These are phyloP conservation scores for Acrocephalus kingi DNA, from an alignment of 2,113 vertebrate species.

Conservation along the genomic window DNA sequence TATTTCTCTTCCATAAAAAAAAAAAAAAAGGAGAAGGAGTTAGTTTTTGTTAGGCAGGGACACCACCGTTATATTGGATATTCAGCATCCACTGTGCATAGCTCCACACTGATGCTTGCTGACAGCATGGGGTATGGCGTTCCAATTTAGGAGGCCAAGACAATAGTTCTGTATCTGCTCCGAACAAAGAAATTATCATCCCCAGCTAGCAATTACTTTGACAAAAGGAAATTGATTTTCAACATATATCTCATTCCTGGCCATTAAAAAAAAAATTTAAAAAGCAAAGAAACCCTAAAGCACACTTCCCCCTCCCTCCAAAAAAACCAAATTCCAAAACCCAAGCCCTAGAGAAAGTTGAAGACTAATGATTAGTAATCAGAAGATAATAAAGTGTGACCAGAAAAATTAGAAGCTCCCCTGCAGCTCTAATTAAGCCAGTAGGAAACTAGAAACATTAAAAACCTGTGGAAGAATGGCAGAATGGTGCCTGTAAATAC, in stretches of 20 bases:
- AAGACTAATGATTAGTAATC: slow-evolving; percentile 29
- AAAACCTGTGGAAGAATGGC: not conserved
- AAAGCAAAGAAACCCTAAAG: not conserved
- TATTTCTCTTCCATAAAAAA: slow-evolving; percentile 21
- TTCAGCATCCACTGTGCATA: not conserved
- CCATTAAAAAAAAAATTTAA: not conserved
- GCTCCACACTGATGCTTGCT: not conserved
- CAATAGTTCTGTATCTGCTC: not conserved
- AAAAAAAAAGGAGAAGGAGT: not conserved
- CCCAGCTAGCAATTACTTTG: not conserved
- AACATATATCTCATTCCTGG: not conserved
- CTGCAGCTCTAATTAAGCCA: slow-evolving; percentile 26
- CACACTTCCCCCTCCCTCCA: rapidly evolving
- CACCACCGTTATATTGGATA: not conserved
- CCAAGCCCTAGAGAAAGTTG: not conserved
- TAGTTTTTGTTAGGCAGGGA: slow-evolving; percentile 43
- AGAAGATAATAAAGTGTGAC: slow-evolving; percentile 26
- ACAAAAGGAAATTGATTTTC: slow-evolving; percentile 35
- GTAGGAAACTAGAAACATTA: not conserved
- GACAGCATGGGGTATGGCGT: not conserved
- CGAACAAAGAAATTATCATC: slow-evolving; percentile 10
- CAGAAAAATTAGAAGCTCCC: slow-evolving; percentile 42
- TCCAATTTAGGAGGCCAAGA: slow-evolving; percentile 39
- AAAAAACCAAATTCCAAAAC: not conserved
- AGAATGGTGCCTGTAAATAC: not conserved